Evolutionary conservation across 2,888 invertebrate genomes (phyloP), one percentile per base, ranked within the genome.

Genomic region (Coelopa pilipes): DNA sequence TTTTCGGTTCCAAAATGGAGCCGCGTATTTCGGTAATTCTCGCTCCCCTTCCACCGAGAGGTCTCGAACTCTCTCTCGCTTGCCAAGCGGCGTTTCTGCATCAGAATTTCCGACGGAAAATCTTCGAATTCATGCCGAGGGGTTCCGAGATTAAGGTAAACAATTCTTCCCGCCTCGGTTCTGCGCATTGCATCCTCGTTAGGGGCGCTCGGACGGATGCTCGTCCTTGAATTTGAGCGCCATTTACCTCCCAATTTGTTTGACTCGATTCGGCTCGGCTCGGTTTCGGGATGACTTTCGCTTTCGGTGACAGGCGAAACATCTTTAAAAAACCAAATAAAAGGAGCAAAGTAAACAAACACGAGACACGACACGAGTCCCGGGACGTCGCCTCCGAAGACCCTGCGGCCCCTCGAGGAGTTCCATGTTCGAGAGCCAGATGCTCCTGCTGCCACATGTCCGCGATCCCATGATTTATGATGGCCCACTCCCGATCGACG

Each of bases 291-390:
- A 15, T 70, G 70, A 70, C 70, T 70, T 70, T 59, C 57, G 57
- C 45, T 34, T 68, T 57, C 46, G 34, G 34, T 34, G 57, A 69
- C 46, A 57, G 47, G 69, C 59, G 57, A 57, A 69, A 69, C 69
- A 69, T 69, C 69, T 69, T 69, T 69, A 45, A 57, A 69, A 62
- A 62, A n/a, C 60, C 59, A 70, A 62, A 34, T 62, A 53, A 34
- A 47, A 45, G 55, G 10, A 17, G 46, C 53, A 50, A 55, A 65
- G 55, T 34, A 65, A 71, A 71, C 53, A 71, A 55, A 65, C 63
- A 45, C 45, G 34, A 4, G 50, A n/a, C 7, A 5, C n/a, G 9
- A 17, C 1, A 53, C 5, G 47, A 34, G 65, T 15, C 13, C 11
- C 13, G 1, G 15, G 9, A 13, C 10, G 34, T 34, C 34, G 2